phyloP scores from a whole-genome alignment of 2,113 vertebrate species.

The Oxygymnocypris stewartii region DNA sequence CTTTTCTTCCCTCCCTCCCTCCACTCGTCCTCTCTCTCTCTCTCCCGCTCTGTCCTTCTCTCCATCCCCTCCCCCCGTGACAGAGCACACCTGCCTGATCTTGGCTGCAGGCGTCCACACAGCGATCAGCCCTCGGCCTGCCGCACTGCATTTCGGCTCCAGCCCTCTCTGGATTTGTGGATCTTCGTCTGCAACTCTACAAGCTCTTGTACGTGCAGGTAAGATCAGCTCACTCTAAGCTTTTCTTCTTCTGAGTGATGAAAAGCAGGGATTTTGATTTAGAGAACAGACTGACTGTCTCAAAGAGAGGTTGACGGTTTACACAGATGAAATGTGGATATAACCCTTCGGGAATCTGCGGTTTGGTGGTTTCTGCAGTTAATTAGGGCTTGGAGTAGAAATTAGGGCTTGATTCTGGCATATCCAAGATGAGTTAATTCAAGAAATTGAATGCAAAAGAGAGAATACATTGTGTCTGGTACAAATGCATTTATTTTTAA shows the following conservation, averaged over 20 bases:
- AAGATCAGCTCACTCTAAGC: constrained; percentile 44
- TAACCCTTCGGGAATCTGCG: background rate
- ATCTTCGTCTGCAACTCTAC: constrained; percentile 59
- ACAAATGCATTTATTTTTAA: background rate
- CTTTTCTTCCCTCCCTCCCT: constrained; percentile 71
- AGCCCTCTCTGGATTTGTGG: constrained; percentile 88
- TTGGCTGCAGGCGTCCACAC: constrained; percentile 85
- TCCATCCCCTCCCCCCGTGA: constrained; percentile 83
- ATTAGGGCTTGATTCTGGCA: background rate
- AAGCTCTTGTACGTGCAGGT: constrained; percentile 71
- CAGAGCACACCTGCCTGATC: constrained; percentile 98
- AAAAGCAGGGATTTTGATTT: constrained; percentile 5
- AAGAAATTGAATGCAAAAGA: background rate
- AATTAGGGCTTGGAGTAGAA: constrained; percentile 4
- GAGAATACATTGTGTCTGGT: background rate
- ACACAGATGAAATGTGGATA: constrained; percentile 1
- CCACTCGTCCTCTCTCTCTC: constrained; percentile 25
- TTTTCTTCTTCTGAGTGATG: background rate
- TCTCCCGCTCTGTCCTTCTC: constrained; percentile 36
- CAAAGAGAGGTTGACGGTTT: no score
- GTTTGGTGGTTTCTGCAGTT: constrained; percentile 27
- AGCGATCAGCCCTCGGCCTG: constrained; percentile 94
- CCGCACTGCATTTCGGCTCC: constrained; percentile 74
- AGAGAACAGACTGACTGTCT: background rate
- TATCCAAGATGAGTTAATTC: background rate